Evolutionary conservation across 2,888 invertebrate species (phyloP).

Genomic region (Orthonevra nobilis): DNA sequence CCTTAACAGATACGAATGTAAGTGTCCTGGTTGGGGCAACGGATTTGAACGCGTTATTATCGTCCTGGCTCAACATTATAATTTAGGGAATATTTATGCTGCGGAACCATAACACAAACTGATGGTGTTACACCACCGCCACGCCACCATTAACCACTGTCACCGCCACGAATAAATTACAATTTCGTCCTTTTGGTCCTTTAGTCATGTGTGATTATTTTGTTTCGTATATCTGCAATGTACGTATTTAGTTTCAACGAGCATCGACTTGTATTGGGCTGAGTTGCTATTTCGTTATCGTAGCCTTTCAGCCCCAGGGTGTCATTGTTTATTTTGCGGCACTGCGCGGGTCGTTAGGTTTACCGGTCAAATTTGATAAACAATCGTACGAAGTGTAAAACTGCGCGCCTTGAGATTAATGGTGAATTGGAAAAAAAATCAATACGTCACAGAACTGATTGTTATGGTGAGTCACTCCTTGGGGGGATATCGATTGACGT

Average conservation of each 20-base stretch:
- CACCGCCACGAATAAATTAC: constrained; percentile 39
- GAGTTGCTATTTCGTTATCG: constrained; percentile 1
- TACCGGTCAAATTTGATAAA: too few species aligned
- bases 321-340: too few species aligned
- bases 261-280: not conserved
- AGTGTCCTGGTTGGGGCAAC: not conserved
- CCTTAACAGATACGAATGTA: not conserved
- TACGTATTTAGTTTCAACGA: too few species aligned
- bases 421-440: too few species aligned
- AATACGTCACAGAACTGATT: too few species aligned
- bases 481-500: too few species aligned
- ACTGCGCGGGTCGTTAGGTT: too few species aligned
- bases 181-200: constrained; percentile 36
- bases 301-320: too few species aligned
- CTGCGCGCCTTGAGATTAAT: too few species aligned
- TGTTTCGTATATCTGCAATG: constrained; percentile 1
- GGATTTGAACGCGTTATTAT: not conserved
- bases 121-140: constrained; percentile 4
- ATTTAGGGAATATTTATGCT: constrained; percentile 51
- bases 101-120: constrained; percentile 6
- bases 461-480: too few species aligned
- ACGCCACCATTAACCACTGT: constrained; percentile 21
- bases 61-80: constrained; percentile 32
- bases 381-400: too few species aligned
- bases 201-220: not conserved